phyloP scores from a whole-genome alignment of 2,888 invertebrate species.

The Cynaeus angustus region DNA sequence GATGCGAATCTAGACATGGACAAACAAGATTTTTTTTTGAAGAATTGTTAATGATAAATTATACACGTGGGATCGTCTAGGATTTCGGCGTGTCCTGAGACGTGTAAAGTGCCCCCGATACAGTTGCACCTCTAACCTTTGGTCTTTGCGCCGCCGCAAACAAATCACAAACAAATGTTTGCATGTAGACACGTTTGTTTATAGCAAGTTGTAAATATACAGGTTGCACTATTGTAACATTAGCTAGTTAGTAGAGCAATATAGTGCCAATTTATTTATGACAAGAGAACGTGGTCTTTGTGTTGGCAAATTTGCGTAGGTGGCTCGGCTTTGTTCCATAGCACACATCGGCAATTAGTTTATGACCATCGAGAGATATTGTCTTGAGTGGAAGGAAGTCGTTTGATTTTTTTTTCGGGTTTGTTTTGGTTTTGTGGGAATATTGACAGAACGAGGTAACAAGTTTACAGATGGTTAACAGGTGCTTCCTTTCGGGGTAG shows the following conservation, averaged over 20 bases:
- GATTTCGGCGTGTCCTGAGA: neutral
- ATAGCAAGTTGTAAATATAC: conserved; percentile 54
- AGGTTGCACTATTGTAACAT: conserved; percentile 55
- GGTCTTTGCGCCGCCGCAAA: conserved; percentile 33
- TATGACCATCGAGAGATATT: conserved; percentile 12
- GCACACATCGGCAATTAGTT: conserved; percentile 36
- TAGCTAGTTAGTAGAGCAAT: conserved; percentile 52
- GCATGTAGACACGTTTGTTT: conserved; percentile 52
- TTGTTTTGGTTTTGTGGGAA: conserved; percentile 45
- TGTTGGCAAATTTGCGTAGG: conserved; percentile 48
- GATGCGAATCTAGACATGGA: neutral
- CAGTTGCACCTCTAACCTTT: conserved; percentile 35
- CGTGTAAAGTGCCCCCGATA: conserved; percentile 11
- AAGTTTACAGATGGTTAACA: conserved; percentile 51
- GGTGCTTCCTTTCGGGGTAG: conserved; percentile 58
- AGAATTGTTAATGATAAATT: neutral
- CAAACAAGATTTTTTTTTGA: neutral
- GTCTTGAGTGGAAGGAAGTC: conserved; percentile 12
- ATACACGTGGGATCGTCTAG: neutral
- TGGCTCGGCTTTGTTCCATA: conserved; percentile 38
- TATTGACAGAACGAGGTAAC: conserved; percentile 49
- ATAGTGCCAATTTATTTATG: conserved; percentile 52
- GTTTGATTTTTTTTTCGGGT: conserved; percentile 11
- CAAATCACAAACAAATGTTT: conserved; percentile 53
- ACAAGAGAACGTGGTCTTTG: conserved; percentile 48